Conservation (phyloP, 2,797 vertebrate genomes). For the Peromyscus attwateri region DNA sequence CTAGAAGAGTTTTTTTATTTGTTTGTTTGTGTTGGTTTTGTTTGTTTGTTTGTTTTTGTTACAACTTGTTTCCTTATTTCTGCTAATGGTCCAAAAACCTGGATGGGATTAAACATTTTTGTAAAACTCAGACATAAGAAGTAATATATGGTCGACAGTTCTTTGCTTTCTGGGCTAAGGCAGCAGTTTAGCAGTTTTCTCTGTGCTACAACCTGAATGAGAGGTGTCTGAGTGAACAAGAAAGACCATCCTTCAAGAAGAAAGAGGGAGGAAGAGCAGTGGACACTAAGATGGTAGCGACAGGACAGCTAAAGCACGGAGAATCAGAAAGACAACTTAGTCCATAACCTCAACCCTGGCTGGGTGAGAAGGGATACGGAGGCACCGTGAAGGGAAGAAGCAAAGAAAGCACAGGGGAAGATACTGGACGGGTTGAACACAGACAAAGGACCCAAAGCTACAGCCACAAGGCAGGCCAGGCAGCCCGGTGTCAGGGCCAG, state of each 20-base stretch:
- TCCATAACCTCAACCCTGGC: neutral
- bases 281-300: no score
- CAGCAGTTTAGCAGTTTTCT: neutral
- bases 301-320: neutral
- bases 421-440: neutral
- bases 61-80: conserved; percentile 12
- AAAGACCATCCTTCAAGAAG: neutral
- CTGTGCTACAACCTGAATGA: neutral
- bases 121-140: conserved; percentile 2
- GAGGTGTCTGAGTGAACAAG: neutral
- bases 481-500: neutral
- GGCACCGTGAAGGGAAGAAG: no score
- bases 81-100: conserved; percentile 1
- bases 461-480: neutral
- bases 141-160: neutral
- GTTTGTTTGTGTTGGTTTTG: neutral
- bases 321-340: neutral
- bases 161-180: neutral
- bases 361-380: neutral
- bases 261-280: no score
- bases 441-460: neutral
- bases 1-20: neutral
- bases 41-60: neutral
- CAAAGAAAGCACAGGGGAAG: neutral
- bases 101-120: conserved; percentile 5